Base-by-base conservation (phyloP, 2,113 vertebrate species). In the Pseudorhombus dupliciocellatus region DNA sequence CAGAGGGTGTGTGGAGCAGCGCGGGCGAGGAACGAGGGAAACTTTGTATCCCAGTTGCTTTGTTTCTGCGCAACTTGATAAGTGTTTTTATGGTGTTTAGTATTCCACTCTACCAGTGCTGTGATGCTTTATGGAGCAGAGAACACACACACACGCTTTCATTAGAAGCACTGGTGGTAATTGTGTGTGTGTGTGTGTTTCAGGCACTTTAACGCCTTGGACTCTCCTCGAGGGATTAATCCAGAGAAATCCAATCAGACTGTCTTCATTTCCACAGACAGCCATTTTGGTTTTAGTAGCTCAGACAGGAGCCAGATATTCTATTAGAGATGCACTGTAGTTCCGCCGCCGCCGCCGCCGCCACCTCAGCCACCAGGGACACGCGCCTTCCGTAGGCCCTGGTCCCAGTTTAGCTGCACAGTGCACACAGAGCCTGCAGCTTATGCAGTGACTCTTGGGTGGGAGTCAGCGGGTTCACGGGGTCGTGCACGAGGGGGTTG, bases 261-360 rank as follows among this genome's bases (percentile, higher is more conserved):
- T 20, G 81, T 84, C 81, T 90, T 90, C 87, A 89, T 89, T 90
- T 90, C 88, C 88, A 86, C 88, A 70, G 85, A 81, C 89, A 77
- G 81, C 84, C 89, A 87, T 91, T 89, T 88, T 86, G 30, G 71
- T 84, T 89, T 92, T 90, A 92, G 87, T 77, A 85, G 79, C 84
- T 83, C 68, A 61, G 79, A 74, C 81, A 65, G 79, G 40, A 84
- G 72, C 74, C 81, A 71, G 77, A 85, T 85, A 85, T 83, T 89
- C 81, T 75, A 72, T 84, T 84, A 72, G 77, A 64, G 74, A 65
- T 59, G 30, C 73, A 8, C 70, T 56, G 83, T 73, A 80, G 70
- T 77, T 85, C 46, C 3, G 66, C 66, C 20, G 58, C 31, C 40
- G 46, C 64, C 53, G 16, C 55, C 73, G 4, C 22, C 18, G 2